These are phyloP conservation scores for Oryzias celebensis DNA, from an alignment of 2,113 vertebrate species.

Conservation along the genomic window DNA sequence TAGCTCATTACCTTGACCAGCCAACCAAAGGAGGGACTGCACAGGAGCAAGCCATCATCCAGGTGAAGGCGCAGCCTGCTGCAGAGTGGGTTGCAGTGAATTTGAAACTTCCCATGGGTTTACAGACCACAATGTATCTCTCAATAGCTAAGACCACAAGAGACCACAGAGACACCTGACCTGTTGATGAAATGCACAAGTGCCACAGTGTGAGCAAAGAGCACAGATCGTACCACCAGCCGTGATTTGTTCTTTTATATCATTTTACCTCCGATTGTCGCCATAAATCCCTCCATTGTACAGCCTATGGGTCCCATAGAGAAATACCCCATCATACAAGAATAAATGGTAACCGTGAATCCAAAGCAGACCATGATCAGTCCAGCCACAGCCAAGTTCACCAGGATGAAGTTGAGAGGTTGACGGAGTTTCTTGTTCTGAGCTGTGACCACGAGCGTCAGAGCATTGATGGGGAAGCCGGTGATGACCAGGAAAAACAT, in stretches of 20 bases:
- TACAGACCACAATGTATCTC: slow-evolving; percentile 80
- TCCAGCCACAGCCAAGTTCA: slow-evolving; percentile 79
- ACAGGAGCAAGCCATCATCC: slow-evolving; percentile 74
- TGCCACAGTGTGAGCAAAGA: no score
- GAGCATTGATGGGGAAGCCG: slow-evolving; percentile 79
- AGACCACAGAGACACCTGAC: slow-evolving; percentile 79
- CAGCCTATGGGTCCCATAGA: slow-evolving; percentile 64
- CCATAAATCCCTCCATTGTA: slow-evolving; percentile 77
- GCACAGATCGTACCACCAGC: no score
- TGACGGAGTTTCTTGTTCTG: slow-evolving; percentile 84
- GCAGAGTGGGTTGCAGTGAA: slow-evolving; percentile 71
- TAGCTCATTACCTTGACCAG: slow-evolving; percentile 76
- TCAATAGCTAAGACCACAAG: slow-evolving; percentile 80
- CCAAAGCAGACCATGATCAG: slow-evolving; percentile 78
- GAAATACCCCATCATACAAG: slow-evolving; percentile 73
- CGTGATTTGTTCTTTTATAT: neutral
- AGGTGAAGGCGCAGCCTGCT: slow-evolving; percentile 72
- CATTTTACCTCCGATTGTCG: slow-evolving; percentile 77
- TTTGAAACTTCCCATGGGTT: slow-evolving; percentile 81
- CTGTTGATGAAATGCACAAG: slow-evolving; percentile 21
- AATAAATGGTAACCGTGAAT: slow-evolving; percentile 75
- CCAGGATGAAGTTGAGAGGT: slow-evolving; percentile 82
- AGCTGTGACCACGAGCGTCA: slow-evolving; percentile 80
- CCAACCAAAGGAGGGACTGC: slow-evolving; percentile 74
- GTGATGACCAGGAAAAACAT: slow-evolving; percentile 80